Evolutionary conservation across 1,140 invertebrate species (phyloP), one percentile per base, ranked within the genome.

Genomic region (Dreissena rostriformis): DNA sequence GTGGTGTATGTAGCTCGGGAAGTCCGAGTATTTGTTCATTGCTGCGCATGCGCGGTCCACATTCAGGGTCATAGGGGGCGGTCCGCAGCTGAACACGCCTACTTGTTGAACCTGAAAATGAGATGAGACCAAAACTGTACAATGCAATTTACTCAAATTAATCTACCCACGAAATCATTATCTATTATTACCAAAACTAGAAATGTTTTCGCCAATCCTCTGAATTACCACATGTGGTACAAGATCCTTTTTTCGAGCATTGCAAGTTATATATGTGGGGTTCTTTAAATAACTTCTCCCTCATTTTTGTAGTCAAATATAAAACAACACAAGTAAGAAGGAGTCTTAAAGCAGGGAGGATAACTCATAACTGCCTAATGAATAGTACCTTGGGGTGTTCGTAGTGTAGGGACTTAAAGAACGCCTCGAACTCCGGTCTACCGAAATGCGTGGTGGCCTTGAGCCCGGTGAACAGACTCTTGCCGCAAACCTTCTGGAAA

Each of bases 401-500:
- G 93, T 98, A 97, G 92, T 99, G 98, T n/a, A 99, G 97, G 89
- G 99, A 99, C 92, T 98, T 98, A 19, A 99, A 95, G 94, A 99
- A 99, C 11, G 97, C 98, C 24, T 98, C 97, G 97, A 99, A 99
- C 92, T 99, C 97, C 0, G 99, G 99, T 65, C 98, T 94, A 8
- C 98, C 98, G 92, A 99, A 99, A 93, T 99, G 99, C 1, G 92
- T 93, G 94, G 99, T 99, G 0, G 98, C 98, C 93, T 98, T 99
- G 51, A 99, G 94, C 2, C 98, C 98, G n/a, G 98, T 99, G 93
- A 99, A 99, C 95, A 99, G 98, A 74, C 97, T 98, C 71, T 96
- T 97, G 90, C 98, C 97, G 0, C 97, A 97, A 72, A 99, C 95
- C 81, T 98, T 96, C 94, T 99, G 98, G 94, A 99, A 99, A 93